Base-by-base conservation (phyloP, 2,888 invertebrate species). In the Pandemis heparana region DNA sequence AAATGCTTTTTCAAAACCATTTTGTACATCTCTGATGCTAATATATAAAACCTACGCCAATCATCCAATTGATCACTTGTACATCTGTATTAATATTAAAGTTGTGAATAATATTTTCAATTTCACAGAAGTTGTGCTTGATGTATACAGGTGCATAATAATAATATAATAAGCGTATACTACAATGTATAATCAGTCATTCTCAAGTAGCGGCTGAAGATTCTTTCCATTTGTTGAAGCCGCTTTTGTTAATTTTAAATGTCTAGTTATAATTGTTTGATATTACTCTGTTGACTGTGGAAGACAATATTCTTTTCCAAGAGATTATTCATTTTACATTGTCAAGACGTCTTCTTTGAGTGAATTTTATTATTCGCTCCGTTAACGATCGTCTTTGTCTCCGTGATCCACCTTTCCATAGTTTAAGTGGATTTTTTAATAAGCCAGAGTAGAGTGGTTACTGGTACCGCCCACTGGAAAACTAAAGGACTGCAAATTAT, bases 91-190 rank as follows among this genome's bases (percentile, higher is more conserved):
- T 74, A 73, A 70, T 74, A 75, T 76, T 71, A 73, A 63, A 76
- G 63, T 69, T 71, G 60, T 76, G 75, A 78, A 77, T 78, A 79
- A 78, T 77, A 75, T 73, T 72, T 76, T 77, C 74, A 79, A 77
- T 80, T 77, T 79, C 76, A 71, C 61, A 68, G 32, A 53, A 64
- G n/a, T 70, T 9, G 23, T 41, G 12, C n/a, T 12, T 59, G 43
- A 56, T 63, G 70, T 81, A 65, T 73, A 71, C 72, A 75, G 79
- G 78, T 76, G 77, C 39, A 63, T 67, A 56, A 56, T 67, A 53
- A 53, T 18, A 12, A 56, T 74, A 59, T 41, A 69, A 72, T 71
- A 70, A 69, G 75, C 75, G 63, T 23, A 78, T 18, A 68, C 48
- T 14, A 48, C 48, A 67, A n/a, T 41, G 51, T 68, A 59, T 48